phyloP scores from a whole-genome alignment of 1,140 invertebrate species.

The Meloidogyne chitwoodi region DNA sequence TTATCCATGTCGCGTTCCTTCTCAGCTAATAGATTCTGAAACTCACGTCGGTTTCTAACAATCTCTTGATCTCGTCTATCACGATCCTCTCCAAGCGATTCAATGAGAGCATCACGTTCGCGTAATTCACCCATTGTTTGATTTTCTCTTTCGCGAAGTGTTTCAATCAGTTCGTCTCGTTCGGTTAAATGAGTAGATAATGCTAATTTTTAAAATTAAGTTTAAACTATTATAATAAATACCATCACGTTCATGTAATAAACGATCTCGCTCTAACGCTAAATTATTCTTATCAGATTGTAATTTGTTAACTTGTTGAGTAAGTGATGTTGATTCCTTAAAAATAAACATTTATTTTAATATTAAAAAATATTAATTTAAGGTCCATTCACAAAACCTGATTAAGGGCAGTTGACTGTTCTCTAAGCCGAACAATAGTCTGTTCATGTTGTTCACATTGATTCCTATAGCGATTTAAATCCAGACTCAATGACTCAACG shows the following conservation, averaged over 20 bases:
- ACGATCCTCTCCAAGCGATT: not conserved
- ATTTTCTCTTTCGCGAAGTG: not conserved
- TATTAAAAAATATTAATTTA: not conserved
- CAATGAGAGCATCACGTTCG: conserved; percentile 12
- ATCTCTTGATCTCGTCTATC: not conserved
- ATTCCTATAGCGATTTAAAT: conserved; percentile 8
- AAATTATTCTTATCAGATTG: conserved; percentile 4
- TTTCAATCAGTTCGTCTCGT: conserved; percentile 2
- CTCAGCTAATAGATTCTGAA: not conserved
- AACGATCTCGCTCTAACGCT: conserved; percentile 3
- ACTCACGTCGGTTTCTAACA: not conserved
- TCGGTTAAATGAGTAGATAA: not conserved
- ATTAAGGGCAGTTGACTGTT: not conserved
- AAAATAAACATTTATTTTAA: not conserved
- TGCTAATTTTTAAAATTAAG: not conserved
- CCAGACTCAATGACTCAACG: not conserved
- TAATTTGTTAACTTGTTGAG: conserved; percentile 1
- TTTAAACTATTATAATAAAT: not conserved
- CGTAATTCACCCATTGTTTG: not conserved
- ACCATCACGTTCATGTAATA: conserved; percentile 8
- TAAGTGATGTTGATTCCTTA: conserved; percentile 4
- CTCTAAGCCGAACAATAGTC: conserved; percentile 7
- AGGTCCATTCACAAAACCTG: not conserved
- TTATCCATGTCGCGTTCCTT: conserved; percentile 6
- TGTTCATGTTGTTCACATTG: conserved; percentile 17